Conservation (phyloP, 1,140 invertebrate species). For the Helicoverpa armigera region DNA sequence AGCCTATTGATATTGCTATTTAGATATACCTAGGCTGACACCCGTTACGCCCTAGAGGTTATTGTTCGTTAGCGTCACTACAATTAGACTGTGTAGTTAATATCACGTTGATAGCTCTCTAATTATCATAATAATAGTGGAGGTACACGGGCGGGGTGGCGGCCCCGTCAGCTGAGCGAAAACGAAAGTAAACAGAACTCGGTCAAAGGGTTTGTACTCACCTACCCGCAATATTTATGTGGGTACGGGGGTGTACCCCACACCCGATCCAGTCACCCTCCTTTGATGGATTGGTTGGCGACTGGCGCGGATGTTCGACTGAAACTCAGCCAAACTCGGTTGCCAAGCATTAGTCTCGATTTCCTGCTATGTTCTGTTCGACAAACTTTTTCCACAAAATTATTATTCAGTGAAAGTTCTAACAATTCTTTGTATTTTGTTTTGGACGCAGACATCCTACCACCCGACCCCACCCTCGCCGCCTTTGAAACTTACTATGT, state of each 20-base stretch:
- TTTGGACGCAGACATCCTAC: constrained; percentile 65
- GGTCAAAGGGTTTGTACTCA: constrained; percentile 87
- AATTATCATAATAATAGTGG: constrained; percentile 86
- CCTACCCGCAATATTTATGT: constrained; percentile 87
- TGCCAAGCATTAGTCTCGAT: constrained; percentile 78
- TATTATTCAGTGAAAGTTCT: constrained; percentile 84
- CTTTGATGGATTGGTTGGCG: constrained; percentile 85
- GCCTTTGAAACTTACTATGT: constrained; percentile 65
- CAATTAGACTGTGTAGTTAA: constrained; percentile 68
- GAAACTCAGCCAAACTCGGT: constrained; percentile 78
- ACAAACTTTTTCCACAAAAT: constrained; percentile 80
- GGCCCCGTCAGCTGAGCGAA: constrained; percentile 86
- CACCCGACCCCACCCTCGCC: constrained; percentile 60
- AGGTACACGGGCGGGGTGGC: constrained; percentile 76
- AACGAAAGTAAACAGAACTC: constrained; percentile 88
- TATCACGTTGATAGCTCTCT: constrained; percentile 78
- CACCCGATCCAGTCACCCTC: constrained; percentile 81
- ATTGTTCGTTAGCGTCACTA: constrained; percentile 52
- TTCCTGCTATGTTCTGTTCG: constrained; percentile 72
- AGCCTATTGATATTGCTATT: constrained; percentile 20
- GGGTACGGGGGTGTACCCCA: constrained; percentile 78
- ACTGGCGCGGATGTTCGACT: constrained; percentile 81
- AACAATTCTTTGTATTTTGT: constrained; percentile 81
- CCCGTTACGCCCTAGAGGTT: constrained; percentile 33
- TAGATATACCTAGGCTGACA: constrained; percentile 12